Conservation (phyloP, 2,888 invertebrate genomes). For the Empis stercorea region DNA sequence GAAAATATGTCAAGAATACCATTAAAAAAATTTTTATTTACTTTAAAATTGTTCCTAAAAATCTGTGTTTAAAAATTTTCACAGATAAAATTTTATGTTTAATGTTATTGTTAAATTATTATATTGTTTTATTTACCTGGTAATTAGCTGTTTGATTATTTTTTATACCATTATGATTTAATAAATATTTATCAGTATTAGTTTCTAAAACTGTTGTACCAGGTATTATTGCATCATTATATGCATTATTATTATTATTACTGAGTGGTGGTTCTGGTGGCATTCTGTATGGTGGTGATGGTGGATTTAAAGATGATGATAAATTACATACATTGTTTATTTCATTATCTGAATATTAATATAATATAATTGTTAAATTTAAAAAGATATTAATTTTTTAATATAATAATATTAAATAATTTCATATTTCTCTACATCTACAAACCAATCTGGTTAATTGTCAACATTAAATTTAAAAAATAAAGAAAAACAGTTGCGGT, state of each 20-base stretch:
- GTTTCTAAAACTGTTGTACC: conserved; percentile 30
- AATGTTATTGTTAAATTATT: background rate
- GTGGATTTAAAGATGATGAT: conserved; percentile 38
- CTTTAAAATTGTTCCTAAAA: background rate
- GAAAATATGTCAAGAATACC: background rate
- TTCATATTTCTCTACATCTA: no score
- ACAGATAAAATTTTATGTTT: background rate
- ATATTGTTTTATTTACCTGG: conserved; percentile 47
- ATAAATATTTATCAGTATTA: conserved; percentile 16
- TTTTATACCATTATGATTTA: conserved; percentile 39
- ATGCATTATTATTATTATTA: conserved; percentile 41
- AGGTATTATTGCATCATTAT: conserved; percentile 30
- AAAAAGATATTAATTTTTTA: no score
- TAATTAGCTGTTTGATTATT: conserved; percentile 70
- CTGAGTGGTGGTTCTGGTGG: conserved; percentile 50
- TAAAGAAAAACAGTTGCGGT: no score
- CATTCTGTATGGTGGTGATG: conserved; percentile 54
- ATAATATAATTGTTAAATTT: no score
- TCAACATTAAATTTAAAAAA: no score
- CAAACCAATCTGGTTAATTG: no score
- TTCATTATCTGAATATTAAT: conserved; percentile 7
- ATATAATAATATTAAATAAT: no score
- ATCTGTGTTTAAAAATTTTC: background rate
- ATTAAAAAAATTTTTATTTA: background rate
- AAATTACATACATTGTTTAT: conserved; percentile 34